These are phyloP conservation scores for Gallinago stenura DNA, from an alignment of 2,797 vertebrate genomes.

Conservation along the genomic window DNA sequence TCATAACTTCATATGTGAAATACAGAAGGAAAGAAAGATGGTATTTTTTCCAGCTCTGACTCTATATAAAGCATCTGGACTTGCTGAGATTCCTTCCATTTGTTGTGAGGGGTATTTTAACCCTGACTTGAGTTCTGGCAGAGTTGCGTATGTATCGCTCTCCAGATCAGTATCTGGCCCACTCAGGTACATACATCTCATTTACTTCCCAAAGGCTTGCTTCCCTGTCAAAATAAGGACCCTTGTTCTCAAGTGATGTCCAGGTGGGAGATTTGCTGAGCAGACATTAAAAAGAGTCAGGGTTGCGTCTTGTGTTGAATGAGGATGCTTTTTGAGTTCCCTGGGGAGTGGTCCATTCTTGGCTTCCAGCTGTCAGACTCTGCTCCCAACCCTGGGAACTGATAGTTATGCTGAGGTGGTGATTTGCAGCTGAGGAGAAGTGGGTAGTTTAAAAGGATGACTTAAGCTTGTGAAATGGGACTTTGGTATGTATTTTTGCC, in stretches of 20 bases:
- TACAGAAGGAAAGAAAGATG: background rate
- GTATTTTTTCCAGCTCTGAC: background rate
- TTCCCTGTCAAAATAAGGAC: background rate
- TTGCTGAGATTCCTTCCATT: slow-evolving; percentile 6
- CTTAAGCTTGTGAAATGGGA: background rate
- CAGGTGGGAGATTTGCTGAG: background rate
- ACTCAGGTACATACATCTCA: background rate
- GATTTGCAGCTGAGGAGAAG: background rate
- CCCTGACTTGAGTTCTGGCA: background rate
- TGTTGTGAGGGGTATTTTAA: slow-evolving; percentile 11
- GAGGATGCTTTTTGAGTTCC: background rate
- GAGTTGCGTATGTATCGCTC: background rate
- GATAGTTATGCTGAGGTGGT: background rate
- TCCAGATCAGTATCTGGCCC: background rate
- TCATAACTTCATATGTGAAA: background rate
- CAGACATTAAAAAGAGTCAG: background rate
- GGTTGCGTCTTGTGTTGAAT: background rate
- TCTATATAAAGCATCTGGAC: background rate
- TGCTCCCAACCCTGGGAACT: background rate
- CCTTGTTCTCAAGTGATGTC: background rate
- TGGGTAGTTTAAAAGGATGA: background rate
- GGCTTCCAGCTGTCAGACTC: background rate
- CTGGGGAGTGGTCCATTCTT: background rate
- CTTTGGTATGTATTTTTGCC: background rate
- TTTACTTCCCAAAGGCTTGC: background rate